Percentiles rank a stretch among this genome's conserved stretches.
These are phyloP conservation scores for Geopemphigus sp. DNA, from an alignment of 1,140 invertebrate species.

Conservation along the genomic window DNA sequence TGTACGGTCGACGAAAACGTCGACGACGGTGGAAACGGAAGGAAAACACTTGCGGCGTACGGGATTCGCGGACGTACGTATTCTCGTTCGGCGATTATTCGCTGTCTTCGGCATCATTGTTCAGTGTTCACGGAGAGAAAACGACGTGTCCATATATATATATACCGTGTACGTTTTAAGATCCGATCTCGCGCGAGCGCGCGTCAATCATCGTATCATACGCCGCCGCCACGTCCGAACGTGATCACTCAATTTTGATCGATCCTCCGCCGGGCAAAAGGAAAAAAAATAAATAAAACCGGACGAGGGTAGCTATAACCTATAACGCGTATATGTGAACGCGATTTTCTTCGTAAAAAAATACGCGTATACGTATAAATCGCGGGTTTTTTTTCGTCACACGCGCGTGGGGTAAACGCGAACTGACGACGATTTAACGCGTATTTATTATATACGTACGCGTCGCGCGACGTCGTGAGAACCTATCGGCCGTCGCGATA, in stretches of 20 bases:
- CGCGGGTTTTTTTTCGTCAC: constrained; percentile 1
- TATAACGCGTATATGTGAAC: too few relatives aligned
- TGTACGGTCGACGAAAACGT: too few relatives aligned
- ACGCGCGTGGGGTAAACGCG: not conserved
- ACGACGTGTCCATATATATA: constrained; percentile 33
- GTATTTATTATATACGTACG: not conserved
- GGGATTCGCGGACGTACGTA: not conserved
- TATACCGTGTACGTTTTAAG: not conserved
- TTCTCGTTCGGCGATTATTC: not conserved
- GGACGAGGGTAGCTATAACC: not conserved
- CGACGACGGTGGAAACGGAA: constrained; percentile 13
- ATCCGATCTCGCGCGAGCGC: constrained; percentile 9
- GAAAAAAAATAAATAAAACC: not conserved
- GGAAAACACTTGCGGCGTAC: not conserved
- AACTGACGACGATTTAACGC: not conserved
- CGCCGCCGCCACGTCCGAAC: not conserved
- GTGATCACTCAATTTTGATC: constrained; percentile 46
- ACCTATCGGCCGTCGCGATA: constrained; percentile 38
- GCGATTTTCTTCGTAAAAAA: not conserved
- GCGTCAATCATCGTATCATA: constrained; percentile 31
- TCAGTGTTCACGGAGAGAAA: constrained; percentile 2
- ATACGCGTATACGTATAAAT: not conserved
- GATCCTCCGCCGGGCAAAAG: not conserved
- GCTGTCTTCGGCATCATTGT: constrained; percentile 3
- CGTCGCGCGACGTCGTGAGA: constrained; percentile 13